Evolutionary conservation across 2,113 vertebrate species (phyloP).

Genomic region (Lophura nycthemera): DNA sequence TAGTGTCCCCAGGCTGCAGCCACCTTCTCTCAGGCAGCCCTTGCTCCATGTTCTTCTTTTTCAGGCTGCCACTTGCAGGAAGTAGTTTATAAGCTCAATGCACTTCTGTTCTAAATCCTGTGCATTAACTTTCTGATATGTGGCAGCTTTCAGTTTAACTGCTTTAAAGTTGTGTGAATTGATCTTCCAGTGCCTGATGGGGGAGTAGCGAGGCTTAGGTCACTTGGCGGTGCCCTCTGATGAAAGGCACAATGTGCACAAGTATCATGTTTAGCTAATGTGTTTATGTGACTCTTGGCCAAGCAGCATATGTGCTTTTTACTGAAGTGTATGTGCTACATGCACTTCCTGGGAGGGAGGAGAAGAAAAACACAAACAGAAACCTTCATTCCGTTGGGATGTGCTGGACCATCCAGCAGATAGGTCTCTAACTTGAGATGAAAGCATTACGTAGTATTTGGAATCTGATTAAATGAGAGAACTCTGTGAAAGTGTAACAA

Average conservation of each 20-base stretch:
- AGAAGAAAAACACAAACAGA: conserved; percentile 32
- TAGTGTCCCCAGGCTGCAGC: neutral
- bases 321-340: conserved; percentile 21
- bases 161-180: neutral
- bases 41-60: neutral
- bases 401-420: conserved; percentile 25
- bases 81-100: neutral
- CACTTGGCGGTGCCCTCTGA: rapidly evolving
- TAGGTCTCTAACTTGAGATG: neutral
- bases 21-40: neutral
- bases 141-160: neutral
- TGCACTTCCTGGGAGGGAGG: neutral
- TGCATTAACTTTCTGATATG: neutral
- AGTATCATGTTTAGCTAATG: neutral
- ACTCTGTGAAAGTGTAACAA: conserved; percentile 1
- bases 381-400: conserved; percentile 43
- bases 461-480: neutral
- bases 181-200: neutral
- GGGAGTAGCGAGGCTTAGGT: neutral
- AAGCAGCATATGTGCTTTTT: neutral
- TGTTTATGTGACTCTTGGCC: neutral
- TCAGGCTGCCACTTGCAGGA: neutral
- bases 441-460: neutral
- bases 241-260: neutral
- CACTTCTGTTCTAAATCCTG: neutral